Base-by-base conservation (phyloP, 2,113 vertebrate species). In the Leptosomus discolor region DNA sequence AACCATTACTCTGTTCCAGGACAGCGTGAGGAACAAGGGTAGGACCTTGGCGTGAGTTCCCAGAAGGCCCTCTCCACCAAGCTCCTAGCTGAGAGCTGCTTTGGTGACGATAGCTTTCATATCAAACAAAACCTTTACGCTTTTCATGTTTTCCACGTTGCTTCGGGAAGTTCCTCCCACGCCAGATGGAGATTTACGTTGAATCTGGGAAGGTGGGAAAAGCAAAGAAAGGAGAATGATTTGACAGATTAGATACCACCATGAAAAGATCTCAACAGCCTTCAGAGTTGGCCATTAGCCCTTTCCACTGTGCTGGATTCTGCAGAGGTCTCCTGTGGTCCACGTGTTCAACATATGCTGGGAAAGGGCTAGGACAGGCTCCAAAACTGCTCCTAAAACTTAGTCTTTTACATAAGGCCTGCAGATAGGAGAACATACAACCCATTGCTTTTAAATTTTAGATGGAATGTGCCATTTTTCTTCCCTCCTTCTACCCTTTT, bases 91-190 rank as follows among this genome's bases (percentile, higher is more conserved):
- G 34, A 82, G 22, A 76, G 51, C 53, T 46, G 51, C 30, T 51
- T 27, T 29, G 15, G 26, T 9, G 18, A 22, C 15, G 37, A 45
- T 21, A 53, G 39, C 27, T 43, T 37, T 57, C 75, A 16, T 23
- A 39, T 27, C 30, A 43, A n/a, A 46, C 0, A 1, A 32, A 23
- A n/a, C 26, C 41, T 57, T 67, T 9, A 5, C 1, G 0, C 4
- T 63, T 32, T 27, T 56, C 13, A 4, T 18, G 39, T 12, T 32
- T 64, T 45, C 67, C 29, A 8, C 0, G 0, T 20, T 37, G 58
- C 64, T 63, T 43, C 75, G 37, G 75, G 65, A 23, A 32, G 18
- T 34, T 86, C 20, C 56, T 64, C 9, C 22, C 23, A 5, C 3
- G 7, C 22, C 54, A 69, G 21, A 8, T 15, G n/a, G 63, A 68